Base-by-base conservation (phyloP, 2,888 invertebrate species). In the Oxystoma pomonae region DNA sequence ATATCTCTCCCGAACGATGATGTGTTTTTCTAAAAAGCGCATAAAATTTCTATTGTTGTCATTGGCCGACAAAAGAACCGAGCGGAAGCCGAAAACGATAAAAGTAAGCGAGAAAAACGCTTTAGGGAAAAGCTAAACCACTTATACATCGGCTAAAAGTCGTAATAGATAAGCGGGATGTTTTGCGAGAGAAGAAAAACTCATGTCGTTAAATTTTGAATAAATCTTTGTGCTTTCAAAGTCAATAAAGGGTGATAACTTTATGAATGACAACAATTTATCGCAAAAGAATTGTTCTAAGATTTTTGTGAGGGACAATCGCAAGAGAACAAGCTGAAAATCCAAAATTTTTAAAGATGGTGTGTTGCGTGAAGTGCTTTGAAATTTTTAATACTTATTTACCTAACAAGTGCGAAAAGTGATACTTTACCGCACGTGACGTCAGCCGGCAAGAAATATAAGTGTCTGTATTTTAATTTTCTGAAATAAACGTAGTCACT, bases 381-480 rank as follows among this genome's bases (percentile, higher is more conserved):
- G 35, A n/a, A n/a, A n/a, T n/a, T 35, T 35, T 3, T 7, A 35
- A 35, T 35, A 35, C 5, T 35, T 35, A 35, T 35, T 35, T 35
- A 35, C 35, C 35, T 35, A 35, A 35, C 35, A 35, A 35, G 12
- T 35, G 35, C 35, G 35, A 12, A 35, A 35, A 35, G 35, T 35
- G 12, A 35, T 35, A 35, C 35, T 35, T 35, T 35, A 35, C 35
- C 35, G 12, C 35, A 35, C 35, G 35, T 12, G 35, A 35, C 35
- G 35, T 3, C 35, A 35, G 35, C 12, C 12, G 35, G 35, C 35
- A 3, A n/a, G n/a, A n/a, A n/a, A n/a, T n/a, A n/a, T 12, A 16
- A 17, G 55, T 66, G 66, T 68, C 65, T 69, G 70, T 67, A 73
- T 72, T 65, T 73, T 71, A 70, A 71, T n/a, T n/a, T n/a, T n/a